A percentile compares a stretch with the other conserved stretches of the same genome.
Conservation (phyloP, 2,113 vertebrate genomes). For the Hippocampus guttulatus region DNA sequence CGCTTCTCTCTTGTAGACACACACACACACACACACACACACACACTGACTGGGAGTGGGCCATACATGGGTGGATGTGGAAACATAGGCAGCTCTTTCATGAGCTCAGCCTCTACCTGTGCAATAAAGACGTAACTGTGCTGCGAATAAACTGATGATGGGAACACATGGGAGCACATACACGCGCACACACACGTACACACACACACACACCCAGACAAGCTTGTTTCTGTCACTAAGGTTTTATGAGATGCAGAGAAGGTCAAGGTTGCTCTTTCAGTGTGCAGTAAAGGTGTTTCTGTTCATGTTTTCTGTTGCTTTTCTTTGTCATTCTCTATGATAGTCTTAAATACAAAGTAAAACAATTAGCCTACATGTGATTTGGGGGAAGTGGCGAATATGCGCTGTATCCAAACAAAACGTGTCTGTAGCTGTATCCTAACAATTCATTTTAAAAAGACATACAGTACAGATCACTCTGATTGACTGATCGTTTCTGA, state of each 20-base stretch:
- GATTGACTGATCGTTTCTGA: not conserved
- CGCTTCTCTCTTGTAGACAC: slow-evolving; percentile 23
- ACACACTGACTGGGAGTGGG: slow-evolving; percentile 20
- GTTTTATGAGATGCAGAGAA: slow-evolving; percentile 43
- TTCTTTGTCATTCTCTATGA: not conserved
- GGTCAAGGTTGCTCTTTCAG: slow-evolving; percentile 2
- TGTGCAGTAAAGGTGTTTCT: not conserved
- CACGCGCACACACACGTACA: slow-evolving; percentile 21
- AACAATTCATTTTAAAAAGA: no score
- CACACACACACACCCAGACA: slow-evolving; percentile 54
- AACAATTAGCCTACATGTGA: no score
- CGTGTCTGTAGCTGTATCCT: no score
- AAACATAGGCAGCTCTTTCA: slow-evolving; percentile 71
- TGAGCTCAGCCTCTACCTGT: slow-evolving; percentile 64
- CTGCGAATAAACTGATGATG: slow-evolving; percentile 65
- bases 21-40: slow-evolving; percentile 18
- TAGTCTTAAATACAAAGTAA: not conserved
- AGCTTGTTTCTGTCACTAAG: slow-evolving; percentile 62
- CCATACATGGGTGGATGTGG: slow-evolving; percentile 47
- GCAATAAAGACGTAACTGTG: slow-evolving; percentile 69
- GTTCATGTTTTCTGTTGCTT: not conserved
- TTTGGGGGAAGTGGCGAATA: no score
- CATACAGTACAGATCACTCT: not conserved
- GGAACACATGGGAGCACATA: slow-evolving; percentile 31
- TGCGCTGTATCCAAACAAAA: no score